Conservation (phyloP, 2,113 vertebrate species). For the Epinephelus cyanopodus region DNA sequence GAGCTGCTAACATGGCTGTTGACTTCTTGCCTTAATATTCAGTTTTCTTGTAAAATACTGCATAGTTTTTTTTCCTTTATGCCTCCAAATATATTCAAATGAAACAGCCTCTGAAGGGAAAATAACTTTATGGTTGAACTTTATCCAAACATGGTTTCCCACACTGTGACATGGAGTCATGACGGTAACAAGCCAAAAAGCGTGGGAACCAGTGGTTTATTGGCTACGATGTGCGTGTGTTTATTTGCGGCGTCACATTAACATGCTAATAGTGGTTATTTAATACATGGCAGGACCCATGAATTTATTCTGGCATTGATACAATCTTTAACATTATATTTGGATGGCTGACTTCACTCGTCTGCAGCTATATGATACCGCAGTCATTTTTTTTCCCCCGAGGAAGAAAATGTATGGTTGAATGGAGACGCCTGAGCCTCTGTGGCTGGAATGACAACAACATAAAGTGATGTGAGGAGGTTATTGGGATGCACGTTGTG, state of each 20-base stretch:
- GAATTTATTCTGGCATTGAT: slow-evolving; percentile 19
- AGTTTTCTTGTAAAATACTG: neutral
- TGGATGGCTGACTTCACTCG: slow-evolving; percentile 41
- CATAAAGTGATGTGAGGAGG: slow-evolving; percentile 33
- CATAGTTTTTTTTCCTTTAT: neutral
- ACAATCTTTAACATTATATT: slow-evolving; percentile 19
- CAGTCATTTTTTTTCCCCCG: neutral
- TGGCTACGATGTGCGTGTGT: neutral
- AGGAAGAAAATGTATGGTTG: slow-evolving; percentile 20
- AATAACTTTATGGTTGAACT: neutral
- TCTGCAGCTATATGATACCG: slow-evolving; percentile 12
- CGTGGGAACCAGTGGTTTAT: neutral
- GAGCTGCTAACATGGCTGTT: neutral
- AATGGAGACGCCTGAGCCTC: slow-evolving; percentile 36
- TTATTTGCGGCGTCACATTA: neutral
- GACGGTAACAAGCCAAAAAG: neutral
- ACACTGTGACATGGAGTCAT: neutral
- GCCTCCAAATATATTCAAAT: neutral
- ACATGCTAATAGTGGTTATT: slow-evolving; percentile 21
- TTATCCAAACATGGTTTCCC: neutral
- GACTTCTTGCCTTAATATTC: neutral
- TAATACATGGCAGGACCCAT: slow-evolving; percentile 11
- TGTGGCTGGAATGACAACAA: slow-evolving; percentile 53
- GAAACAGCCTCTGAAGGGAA: neutral
- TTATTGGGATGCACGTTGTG: slow-evolving; percentile 42